Base-by-base conservation (phyloP, 2,888 invertebrate genomes). In the Suillia variegata region DNA sequence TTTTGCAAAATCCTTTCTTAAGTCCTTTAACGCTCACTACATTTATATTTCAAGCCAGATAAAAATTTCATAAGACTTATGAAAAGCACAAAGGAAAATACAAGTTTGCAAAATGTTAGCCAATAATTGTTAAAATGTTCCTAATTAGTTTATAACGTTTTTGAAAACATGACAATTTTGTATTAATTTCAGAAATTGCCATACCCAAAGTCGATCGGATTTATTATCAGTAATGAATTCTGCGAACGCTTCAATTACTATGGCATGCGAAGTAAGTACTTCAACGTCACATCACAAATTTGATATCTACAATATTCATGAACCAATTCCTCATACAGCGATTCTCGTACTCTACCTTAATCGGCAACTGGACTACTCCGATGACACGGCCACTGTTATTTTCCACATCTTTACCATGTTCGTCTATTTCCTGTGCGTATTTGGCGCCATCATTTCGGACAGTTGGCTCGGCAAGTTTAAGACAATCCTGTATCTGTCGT, bases 241-340 rank as follows among this genome's bases (percentile, higher is more conserved):
- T 98, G 97, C 81, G 97, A 98, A 83, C 85, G 97, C 63, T 98
- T 97, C 83, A 93, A 92, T 58, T 98, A 88, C 82, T 98, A 96
- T 85, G 97, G 97, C 75, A 91, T 96, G 91, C 87, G 90, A 87
- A 92, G 95, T 96, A 84, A 87, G 87, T 86, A 61, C 15, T 10
- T 10, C 26, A 26, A 10, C 26, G 6, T 6, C 26, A 26, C 26
- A 6, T 26, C 26, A 26, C 26, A 26, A 26, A 26, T 5, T 26
- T 5, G 6, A 10, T 26, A 26, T 6, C 26, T 26, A n/a, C n/a
- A n/a, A n/a, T n/a, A n/a, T n/a, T n/a, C n/a, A n/a, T n/a, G n/a
- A 26, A 26, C 26, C 6, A 26, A 26, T 26, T 26, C 26, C 26
- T 5, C 26, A 6, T 20, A 33, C 83, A 93, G 92, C 92, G 48